Evolutionary conservation across 2,797 vertebrate species (phyloP), one percentile per base, ranked within the genome.

Genomic region (Megaceryle alcyon): DNA sequence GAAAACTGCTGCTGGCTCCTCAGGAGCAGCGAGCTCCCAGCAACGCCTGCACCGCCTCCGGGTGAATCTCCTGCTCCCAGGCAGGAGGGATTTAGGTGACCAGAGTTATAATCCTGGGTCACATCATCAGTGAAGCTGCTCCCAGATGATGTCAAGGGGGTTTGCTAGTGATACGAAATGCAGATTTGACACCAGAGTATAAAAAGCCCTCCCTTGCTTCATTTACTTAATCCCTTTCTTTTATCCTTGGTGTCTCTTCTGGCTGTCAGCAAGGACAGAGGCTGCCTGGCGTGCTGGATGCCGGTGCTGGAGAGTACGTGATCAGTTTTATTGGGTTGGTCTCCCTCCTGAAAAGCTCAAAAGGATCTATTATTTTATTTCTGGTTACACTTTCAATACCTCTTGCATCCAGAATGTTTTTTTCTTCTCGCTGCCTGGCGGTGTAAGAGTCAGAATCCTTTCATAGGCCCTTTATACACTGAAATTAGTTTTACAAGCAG

Each of bases 401-500:
- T 85, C 28, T 79, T 78, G 19, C 20, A 3, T 54, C 28, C 26
- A 56, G 49, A 85, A 41, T 5, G 77, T 41, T n/a, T 9, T 1
- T 64, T 60, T 48, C n/a, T 76, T 83, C 49, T 70, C 33, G 54
- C 48, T 92, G 33, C 26, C 60, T 65, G 44, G 17, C 43, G 69
- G 48, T 41, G 49, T 53, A 69, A 86, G 73, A 73, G 39, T 92
- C 80, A 89, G 89, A 88, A 91, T 75, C 33, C 57, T 80, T 92
- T 56, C 4, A 5, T 14, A 88, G 49, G 33, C 15, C 39, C 31
- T 89, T 94, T 83, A 44, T 91, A 76, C 26, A 78, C 6, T 82
- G 70, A 90, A 94, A 90, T 88, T 83, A 60, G 69, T 86, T 96
- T 92, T 61, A 64, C 53, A 72, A 79, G 73, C 77, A 70, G 86